Evolutionary conservation across 2,113 vertebrate genomes (phyloP).

Genomic region (Microcebus murinus): DNA sequence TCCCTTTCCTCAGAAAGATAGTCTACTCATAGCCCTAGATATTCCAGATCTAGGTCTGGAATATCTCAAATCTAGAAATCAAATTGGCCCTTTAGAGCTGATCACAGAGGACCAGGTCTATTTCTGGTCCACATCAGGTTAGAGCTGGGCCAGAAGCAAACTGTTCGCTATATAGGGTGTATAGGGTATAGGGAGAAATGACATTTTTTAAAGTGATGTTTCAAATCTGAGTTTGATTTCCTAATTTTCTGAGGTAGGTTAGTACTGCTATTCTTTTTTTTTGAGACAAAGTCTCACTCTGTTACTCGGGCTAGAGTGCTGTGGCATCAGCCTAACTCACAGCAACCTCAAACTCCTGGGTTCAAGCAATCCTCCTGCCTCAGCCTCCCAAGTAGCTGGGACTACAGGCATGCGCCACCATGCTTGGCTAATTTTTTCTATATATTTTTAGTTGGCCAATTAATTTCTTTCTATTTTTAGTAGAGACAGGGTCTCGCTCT

Average conservation of each 20-base stretch:
- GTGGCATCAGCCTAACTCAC: too few species aligned
- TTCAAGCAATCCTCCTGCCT: too few species aligned
- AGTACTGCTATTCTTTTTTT: background rate
- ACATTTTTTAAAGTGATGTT: background rate
- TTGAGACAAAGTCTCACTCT: too few species aligned
- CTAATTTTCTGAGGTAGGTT: background rate
- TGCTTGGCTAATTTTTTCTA: too few species aligned
- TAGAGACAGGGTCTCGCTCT: too few species aligned
- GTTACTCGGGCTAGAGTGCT: too few species aligned
- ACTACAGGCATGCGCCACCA: too few species aligned
- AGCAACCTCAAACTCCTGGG: too few species aligned
- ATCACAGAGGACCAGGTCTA: background rate
- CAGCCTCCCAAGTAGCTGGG: too few species aligned
- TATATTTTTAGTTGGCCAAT: too few species aligned
- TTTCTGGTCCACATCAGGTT: background rate
- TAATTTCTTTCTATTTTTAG: too few species aligned
- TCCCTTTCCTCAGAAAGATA: background rate
- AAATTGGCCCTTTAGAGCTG: background rate
- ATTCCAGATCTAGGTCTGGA: background rate
- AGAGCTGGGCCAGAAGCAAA: background rate
- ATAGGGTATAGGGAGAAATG: background rate
- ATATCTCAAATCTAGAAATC: background rate
- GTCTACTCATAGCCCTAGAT: background rate
- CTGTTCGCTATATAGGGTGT: background rate
- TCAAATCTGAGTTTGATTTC: constrained; percentile 17